Percentiles rank a stretch among this genome's conserved stretches.
Evolutionary conservation across 2,113 vertebrate species (phyloP).

Genomic region (Myiozetetes cayanensis): DNA sequence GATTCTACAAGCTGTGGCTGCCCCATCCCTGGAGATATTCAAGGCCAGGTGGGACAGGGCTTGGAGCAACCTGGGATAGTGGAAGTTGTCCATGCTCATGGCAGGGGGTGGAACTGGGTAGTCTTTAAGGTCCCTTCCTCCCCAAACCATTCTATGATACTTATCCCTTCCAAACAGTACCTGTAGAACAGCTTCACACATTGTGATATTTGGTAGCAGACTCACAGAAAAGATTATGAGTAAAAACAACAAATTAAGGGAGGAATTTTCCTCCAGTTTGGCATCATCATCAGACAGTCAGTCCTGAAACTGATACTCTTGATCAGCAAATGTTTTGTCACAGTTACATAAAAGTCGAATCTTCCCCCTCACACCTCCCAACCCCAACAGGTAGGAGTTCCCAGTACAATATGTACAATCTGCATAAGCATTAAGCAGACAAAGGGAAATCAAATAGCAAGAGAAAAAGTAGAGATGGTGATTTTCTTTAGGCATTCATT

Average conservation of each 20-base stretch:
- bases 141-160: not conserved
- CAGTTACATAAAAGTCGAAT: not conserved
- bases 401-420: not conserved
- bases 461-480: not conserved
- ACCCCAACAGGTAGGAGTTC: not conserved
- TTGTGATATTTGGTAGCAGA: not conserved
- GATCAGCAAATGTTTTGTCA: not conserved
- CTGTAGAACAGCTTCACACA: not conserved
- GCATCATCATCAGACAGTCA: not conserved
- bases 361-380: not conserved
- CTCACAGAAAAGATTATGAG: not conserved
- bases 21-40: not conserved
- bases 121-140: not conserved
- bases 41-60: fast-evolving
- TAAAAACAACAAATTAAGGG: not conserved
- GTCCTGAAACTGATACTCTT: not conserved
- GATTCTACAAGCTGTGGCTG: not conserved
- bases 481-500: conserved; percentile 43
- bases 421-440: not conserved
- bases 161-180: not conserved
- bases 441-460: conserved; percentile 20
- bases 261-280: not conserved
- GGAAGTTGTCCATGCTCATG: not conserved
- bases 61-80: not conserved
- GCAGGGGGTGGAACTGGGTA: not conserved